These are phyloP conservation scores for Dysmachus trigonus DNA, from an alignment of 2,888 invertebrate species.

Conservation along the genomic window DNA sequence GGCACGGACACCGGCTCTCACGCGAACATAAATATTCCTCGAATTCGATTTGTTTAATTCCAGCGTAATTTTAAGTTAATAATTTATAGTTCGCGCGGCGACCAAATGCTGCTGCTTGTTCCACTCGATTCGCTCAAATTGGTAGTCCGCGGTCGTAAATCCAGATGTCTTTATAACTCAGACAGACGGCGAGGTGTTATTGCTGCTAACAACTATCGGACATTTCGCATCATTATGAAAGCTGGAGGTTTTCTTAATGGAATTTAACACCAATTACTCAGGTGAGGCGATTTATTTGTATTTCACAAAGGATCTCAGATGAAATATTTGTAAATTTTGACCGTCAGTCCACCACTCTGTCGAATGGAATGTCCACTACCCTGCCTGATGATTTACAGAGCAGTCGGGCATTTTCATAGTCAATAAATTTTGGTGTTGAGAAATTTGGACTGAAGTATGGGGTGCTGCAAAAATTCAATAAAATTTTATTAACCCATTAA, in stretches of 20 bases:
- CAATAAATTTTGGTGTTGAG: neutral
- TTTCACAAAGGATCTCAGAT: neutral
- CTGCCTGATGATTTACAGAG: neutral
- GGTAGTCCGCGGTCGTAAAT: constrained; percentile 47
- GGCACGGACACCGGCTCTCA: neutral
- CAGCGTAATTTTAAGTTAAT: constrained; percentile 47
- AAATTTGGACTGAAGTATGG: neutral
- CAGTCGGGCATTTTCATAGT: neutral
- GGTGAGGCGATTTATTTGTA: neutral
- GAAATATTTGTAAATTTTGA: constrained; percentile 6
- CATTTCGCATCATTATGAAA: constrained; percentile 24
- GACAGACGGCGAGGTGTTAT: neutral
- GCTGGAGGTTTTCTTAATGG: constrained; percentile 12
- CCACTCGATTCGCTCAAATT: constrained; percentile 5
- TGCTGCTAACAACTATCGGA: constrained; percentile 24
- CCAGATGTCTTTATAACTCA: constrained; percentile 41
- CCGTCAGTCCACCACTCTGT: neutral
- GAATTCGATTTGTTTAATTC: constrained; percentile 49
- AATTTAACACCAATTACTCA: constrained; percentile 37
- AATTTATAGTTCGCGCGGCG: constrained; percentile 46
- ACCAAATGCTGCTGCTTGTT: neutral
- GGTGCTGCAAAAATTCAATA: neutral
- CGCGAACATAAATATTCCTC: constrained; percentile 42
- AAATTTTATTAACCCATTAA: neutral
- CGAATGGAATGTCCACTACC: neutral